These are phyloP conservation scores for Ambastaia sidthimunki DNA, from an alignment of 2,797 vertebrate genomes.

Conservation along the genomic window DNA sequence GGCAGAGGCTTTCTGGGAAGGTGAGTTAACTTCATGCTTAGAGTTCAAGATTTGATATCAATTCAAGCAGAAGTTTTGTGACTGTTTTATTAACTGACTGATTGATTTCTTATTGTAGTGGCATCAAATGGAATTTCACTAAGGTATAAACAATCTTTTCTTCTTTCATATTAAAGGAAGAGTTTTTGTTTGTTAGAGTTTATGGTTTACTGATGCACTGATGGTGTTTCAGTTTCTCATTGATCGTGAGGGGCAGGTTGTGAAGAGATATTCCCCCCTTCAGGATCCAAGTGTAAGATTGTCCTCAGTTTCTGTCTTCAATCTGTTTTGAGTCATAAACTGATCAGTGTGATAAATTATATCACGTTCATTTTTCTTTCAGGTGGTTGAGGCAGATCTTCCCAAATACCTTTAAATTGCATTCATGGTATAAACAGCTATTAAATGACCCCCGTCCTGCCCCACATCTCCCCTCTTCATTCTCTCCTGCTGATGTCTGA, in stretches of 20 bases:
- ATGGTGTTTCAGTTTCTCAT: conserved; percentile 86
- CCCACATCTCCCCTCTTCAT: background rate
- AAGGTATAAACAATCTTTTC: conserved; percentile 81
- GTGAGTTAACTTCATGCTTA: conserved; percentile 73
- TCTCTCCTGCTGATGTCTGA: conserved; percentile 61
- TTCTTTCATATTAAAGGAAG: background rate
- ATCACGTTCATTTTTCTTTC: conserved; percentile 45
- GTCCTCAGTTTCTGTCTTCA: background rate
- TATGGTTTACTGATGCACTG: too few relatives aligned
- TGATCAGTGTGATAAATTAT: background rate
- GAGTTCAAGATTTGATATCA: too few relatives aligned
- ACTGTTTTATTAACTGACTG: background rate
- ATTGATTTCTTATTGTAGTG: conserved; percentile 64
- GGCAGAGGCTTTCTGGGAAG: conserved; percentile 88
- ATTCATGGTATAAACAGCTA: conserved; percentile 6
- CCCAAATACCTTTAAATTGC: conserved; percentile 78
- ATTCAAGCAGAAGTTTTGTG: too few relatives aligned
- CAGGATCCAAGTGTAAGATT: conserved; percentile 84
- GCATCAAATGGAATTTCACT: conserved; percentile 98
- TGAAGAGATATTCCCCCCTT: conserved; percentile 90
- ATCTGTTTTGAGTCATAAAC: background rate
- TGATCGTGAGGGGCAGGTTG: conserved; percentile 87
- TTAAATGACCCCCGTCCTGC: background rate
- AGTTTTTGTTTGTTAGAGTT: background rate
- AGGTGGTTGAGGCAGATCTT: conserved; percentile 91